Conservation (phyloP, 2,113 vertebrate genomes). For the Pteruthius melanotis region DNA sequence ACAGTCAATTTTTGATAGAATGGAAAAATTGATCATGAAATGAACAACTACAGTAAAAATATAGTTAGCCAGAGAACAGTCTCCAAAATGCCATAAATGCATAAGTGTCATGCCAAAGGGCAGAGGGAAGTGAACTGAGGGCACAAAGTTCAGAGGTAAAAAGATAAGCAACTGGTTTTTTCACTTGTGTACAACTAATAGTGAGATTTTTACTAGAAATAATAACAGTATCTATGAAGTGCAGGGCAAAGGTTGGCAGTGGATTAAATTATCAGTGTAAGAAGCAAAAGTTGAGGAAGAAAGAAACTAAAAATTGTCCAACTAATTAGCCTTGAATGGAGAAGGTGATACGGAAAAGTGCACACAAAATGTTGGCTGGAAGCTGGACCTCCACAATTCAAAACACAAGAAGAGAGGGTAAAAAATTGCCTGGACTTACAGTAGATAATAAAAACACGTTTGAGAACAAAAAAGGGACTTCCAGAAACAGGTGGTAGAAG, state of each 20-base stretch:
- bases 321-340: neutral
- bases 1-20: neutral
- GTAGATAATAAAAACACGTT: neutral
- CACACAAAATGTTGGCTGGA: neutral
- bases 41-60: neutral
- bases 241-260: neutral
- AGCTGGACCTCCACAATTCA: neutral
- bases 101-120: neutral
- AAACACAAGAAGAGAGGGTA: neutral
- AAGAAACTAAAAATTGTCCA: neutral
- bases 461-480: neutral
- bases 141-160: neutral
- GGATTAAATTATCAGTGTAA: neutral
- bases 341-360: neutral
- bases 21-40: neutral
- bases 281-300: neutral
- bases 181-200: neutral
- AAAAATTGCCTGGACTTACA: neutral
- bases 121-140: neutral
- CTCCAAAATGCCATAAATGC: neutral
- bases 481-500: neutral
- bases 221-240: neutral
- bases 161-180: neutral
- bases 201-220: neutral
- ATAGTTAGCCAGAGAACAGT: neutral